These are phyloP conservation scores for Drosophila kanekoi DNA, from an alignment of 2,888 invertebrate species.

Conservation along the genomic window DNA sequence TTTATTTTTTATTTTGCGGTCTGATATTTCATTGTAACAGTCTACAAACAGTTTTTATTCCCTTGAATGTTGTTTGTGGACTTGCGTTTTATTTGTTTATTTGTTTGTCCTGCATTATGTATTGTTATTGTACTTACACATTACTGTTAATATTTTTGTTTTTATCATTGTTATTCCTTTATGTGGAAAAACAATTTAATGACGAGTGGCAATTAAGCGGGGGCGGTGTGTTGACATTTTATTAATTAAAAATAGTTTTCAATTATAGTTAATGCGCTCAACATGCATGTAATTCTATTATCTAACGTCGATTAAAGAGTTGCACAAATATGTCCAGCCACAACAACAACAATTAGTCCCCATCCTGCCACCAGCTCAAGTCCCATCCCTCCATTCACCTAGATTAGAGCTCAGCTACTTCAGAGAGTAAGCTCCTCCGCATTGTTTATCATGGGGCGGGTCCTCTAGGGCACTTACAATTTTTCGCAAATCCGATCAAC, in stretches of 20 bases:
- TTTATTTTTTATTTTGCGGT: conserved; percentile 61
- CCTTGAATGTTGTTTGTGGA: conserved; percentile 39
- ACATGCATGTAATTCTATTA: conserved; percentile 74
- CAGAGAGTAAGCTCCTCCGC: neutral
- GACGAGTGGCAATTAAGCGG: conserved; percentile 69
- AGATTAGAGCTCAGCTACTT: conserved; percentile 15
- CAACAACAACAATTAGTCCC: conserved; percentile 4
- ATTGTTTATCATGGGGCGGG: conserved; percentile 17
- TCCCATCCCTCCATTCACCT: neutral
- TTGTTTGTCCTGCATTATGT: conserved; percentile 69
- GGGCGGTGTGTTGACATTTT: conserved; percentile 70
- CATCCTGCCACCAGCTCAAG: neutral
- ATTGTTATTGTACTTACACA: conserved; percentile 62
- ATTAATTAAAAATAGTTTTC: conserved; percentile 79
- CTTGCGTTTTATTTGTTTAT: conserved; percentile 52
- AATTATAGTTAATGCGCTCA: conserved; percentile 76
- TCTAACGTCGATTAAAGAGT: conserved; percentile 59
- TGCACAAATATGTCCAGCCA: conserved; percentile 30
- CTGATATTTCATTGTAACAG: conserved; percentile 66
- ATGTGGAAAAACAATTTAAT: conserved; percentile 49
- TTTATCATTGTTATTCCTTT: conserved; percentile 21
- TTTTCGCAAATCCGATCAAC: conserved; percentile 37
- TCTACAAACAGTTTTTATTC: conserved; percentile 18
- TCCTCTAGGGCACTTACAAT: conserved; percentile 36
- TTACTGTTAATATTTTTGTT: conserved; percentile 25